A percentile compares a stretch with the other conserved stretches of the same genome.
Evolutionary conservation across 2,888 invertebrate genomes (phyloP).

Genomic region (Drosophila mettleri): DNA sequence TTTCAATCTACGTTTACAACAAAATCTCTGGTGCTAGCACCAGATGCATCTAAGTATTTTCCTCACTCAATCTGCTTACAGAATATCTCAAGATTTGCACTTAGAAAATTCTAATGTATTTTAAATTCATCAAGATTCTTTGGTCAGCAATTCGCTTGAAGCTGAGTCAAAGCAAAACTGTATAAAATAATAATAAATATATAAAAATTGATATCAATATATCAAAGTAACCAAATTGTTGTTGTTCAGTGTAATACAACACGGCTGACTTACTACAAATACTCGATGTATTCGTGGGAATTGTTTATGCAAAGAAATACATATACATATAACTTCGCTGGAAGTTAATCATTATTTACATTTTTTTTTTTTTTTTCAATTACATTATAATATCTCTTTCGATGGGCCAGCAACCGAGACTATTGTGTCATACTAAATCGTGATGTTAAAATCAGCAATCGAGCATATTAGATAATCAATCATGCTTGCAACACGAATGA

Average conservation of each 20-base stretch:
- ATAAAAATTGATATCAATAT: neutral
- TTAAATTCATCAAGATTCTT: too few species aligned
- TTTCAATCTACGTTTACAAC: too few species aligned
- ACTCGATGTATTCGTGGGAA: slow-evolving; percentile 12
- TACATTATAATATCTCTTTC: slow-evolving; percentile 23
- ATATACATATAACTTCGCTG: neutral
- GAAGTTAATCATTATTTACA: slow-evolving; percentile 6
- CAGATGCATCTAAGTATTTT: too few species aligned
- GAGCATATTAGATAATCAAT: slow-evolving; percentile 46
- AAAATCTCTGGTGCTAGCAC: too few species aligned
- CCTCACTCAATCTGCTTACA: too few species aligned
- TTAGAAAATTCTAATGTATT: too few species aligned
- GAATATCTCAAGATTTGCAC: too few species aligned
- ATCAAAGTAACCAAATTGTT: neutral
- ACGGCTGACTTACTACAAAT: slow-evolving; percentile 1
- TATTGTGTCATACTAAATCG: slow-evolving; percentile 49
- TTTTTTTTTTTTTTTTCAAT: slow-evolving; percentile 15
- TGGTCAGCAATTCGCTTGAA: too few species aligned
- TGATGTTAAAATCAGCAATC: slow-evolving; percentile 38
- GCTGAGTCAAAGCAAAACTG: too few species aligned
- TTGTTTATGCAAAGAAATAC: neutral
- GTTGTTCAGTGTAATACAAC: slow-evolving; percentile 2
- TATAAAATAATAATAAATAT: too few species aligned
- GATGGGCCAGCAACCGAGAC: slow-evolving; percentile 21
- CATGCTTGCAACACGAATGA: slow-evolving; percentile 19